Evolutionary conservation across 2,797 vertebrate species (phyloP).

Genomic region (Schizopygopsis malacanthus): DNA sequence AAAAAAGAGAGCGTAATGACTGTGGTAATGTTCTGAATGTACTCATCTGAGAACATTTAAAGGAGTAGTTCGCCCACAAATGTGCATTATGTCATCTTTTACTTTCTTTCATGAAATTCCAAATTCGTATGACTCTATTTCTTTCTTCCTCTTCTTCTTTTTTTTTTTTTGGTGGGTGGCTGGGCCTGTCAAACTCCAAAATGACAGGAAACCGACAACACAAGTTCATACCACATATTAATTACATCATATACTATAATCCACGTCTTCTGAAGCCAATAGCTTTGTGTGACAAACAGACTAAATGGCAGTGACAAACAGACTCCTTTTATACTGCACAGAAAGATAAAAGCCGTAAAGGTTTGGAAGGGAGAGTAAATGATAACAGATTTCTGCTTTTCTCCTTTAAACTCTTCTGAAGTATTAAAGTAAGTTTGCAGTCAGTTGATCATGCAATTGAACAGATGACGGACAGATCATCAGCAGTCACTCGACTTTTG

Average conservation of each 20-base stretch:
- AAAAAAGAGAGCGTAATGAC: neutral
- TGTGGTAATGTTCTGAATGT: neutral
- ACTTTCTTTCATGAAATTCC: neutral
- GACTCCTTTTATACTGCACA: neutral
- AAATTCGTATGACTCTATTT: neutral
- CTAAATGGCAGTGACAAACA: neutral
- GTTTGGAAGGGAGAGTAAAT: neutral
- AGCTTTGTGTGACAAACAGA: neutral
- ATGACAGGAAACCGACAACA: neutral
- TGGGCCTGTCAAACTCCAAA: neutral
- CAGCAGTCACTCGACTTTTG: slow-evolving; percentile 1
- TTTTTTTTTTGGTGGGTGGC: neutral
- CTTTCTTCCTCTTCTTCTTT: neutral
- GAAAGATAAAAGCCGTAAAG: neutral
- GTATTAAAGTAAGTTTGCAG: neutral
- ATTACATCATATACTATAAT: neutral
- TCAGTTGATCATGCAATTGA: neutral
- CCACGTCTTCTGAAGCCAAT: neutral
- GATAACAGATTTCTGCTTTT: neutral
- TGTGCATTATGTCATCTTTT: neutral
- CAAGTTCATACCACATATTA: neutral
- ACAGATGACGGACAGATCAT: slow-evolving; percentile 16
- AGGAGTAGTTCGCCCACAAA: neutral
- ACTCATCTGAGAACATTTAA: neutral
- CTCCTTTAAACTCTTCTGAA: neutral